These are phyloP conservation scores for Panthera leo DNA, from an alignment of 2,113 vertebrate genomes.

Conservation along the genomic window DNA sequence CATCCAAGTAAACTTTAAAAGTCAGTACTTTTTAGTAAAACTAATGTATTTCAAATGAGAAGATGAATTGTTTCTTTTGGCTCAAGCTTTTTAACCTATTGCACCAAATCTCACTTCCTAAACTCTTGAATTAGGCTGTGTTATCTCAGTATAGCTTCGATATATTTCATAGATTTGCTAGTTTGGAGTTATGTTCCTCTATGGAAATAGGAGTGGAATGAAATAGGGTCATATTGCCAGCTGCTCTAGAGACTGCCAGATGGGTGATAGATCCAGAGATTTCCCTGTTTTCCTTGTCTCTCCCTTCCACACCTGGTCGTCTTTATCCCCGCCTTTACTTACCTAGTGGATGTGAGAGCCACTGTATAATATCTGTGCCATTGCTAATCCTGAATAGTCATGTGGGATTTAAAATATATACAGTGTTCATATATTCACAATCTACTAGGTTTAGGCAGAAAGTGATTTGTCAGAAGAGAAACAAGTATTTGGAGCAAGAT, in stretches of 20 bases:
- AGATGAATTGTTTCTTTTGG: background rate
- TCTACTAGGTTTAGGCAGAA: background rate
- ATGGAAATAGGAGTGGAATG: background rate
- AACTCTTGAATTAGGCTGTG: background rate
- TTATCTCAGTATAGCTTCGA: background rate
- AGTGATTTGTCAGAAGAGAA: background rate
- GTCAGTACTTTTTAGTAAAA: background rate
- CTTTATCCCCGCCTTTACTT: background rate
- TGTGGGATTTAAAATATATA: background rate
- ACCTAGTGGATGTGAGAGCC: background rate
- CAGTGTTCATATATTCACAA: background rate
- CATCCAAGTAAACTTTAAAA: background rate
- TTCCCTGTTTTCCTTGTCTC: background rate
- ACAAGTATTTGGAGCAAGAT: background rate
- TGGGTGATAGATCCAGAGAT: background rate
- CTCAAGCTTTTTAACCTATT: background rate
- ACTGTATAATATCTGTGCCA: background rate
- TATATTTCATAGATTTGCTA: background rate
- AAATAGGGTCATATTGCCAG: background rate
- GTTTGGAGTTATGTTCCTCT: background rate
- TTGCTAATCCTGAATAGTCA: background rate
- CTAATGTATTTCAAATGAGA: background rate
- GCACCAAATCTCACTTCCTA: background rate
- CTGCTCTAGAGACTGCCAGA: background rate
- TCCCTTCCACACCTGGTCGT: background rate